A percentile compares a stretch with the other conserved stretches of the same genome.
phyloP scores from a whole-genome alignment of 2,797 vertebrate species.

The Macropodus opercularis region DNA sequence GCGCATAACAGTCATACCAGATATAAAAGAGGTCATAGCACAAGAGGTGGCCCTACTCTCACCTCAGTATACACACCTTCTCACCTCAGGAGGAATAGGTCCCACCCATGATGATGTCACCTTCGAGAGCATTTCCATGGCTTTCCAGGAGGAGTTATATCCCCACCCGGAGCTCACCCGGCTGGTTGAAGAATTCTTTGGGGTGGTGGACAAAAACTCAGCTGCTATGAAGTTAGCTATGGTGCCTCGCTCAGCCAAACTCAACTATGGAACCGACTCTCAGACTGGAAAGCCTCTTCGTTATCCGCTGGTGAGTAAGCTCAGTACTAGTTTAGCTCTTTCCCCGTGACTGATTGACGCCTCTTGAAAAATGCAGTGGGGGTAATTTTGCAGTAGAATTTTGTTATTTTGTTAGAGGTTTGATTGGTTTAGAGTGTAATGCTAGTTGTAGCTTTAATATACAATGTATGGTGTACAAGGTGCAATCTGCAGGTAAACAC shows the following conservation, averaged over 20 bases:
- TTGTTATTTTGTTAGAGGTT: too few species aligned
- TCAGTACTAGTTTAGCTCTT: neutral
- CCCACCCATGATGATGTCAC: constrained; percentile 97
- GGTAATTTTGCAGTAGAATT: neutral
- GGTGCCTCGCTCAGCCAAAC: constrained; percentile 86
- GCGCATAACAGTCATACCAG: constrained; percentile 89
- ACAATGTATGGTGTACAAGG: too few species aligned
- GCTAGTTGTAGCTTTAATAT: too few species aligned
- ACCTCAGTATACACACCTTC: constrained; percentile 85
- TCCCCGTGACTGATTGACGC: neutral
- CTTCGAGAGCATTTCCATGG: constrained; percentile 90
- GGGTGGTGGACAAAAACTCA: constrained; percentile 66
- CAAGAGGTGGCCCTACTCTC: constrained; percentile 87
- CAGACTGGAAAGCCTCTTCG: constrained; percentile 79
- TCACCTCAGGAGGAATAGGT: constrained; percentile 93
- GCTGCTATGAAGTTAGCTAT: constrained; percentile 88
- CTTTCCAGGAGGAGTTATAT: constrained; percentile 85
- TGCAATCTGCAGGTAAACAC: too few species aligned
- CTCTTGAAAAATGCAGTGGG: neutral
- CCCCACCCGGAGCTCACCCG: constrained; percentile 86
- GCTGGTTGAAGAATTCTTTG: constrained; percentile 83
- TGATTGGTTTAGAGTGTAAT: too few species aligned
- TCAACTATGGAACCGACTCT: constrained; percentile 88
- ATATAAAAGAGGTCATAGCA: constrained; percentile 87
- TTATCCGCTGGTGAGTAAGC: constrained; percentile 86